These are phyloP conservation scores for Poliocrania exsul DNA, from an alignment of 2,797 vertebrate genomes.

Conservation along the genomic window DNA sequence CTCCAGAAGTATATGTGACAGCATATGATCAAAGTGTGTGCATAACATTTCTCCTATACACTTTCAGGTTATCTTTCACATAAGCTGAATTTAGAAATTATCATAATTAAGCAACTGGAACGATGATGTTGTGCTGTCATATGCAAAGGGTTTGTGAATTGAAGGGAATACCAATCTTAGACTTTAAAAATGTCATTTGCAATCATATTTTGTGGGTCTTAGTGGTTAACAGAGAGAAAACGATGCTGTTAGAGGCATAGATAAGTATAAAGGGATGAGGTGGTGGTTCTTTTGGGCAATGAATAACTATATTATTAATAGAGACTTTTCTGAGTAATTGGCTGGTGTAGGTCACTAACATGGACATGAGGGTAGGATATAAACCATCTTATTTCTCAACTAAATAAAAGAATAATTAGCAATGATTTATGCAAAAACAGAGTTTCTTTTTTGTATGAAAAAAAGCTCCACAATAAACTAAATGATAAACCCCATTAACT, in stretches of 20 bases:
- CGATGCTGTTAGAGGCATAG: not conserved
- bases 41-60: conserved; percentile 49
- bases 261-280: not conserved
- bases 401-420: not conserved
- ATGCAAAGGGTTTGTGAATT: conserved; percentile 28
- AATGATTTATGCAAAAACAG: not conserved
- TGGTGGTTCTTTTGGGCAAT: not conserved
- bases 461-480: not conserved
- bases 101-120: conserved; percentile 35
- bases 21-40: conserved; percentile 38
- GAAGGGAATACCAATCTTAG: conserved; percentile 2
- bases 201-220: not conserved
- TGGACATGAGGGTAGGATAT: conserved; percentile 35
- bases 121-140: conserved; percentile 21
- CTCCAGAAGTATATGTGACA: conserved; percentile 62
- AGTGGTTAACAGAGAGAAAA: not conserved
- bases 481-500: not conserved
- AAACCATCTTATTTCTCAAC: conserved; percentile 5
- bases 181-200: conserved; percentile 1
- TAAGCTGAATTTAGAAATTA: not conserved
- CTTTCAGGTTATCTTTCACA: conserved; percentile 19
- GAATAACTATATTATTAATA: not conserved
- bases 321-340: not conserved
- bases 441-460: not conserved
- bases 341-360: not conserved